Evolutionary conservation across 2,113 vertebrate species (phyloP).

Genomic region (Pseudorectes ferrugineus): DNA sequence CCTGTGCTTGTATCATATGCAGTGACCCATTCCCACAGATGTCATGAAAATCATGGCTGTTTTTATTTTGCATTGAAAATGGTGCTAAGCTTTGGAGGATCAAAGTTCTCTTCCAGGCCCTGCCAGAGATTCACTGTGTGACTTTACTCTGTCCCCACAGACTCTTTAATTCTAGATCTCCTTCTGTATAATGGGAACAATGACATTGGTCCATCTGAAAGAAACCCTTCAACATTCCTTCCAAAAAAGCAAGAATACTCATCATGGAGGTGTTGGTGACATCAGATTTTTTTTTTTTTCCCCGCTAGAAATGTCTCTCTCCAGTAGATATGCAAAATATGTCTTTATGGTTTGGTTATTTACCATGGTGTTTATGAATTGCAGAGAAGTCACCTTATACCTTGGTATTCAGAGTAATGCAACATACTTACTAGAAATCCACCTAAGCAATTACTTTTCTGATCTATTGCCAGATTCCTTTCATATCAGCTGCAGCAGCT

Average conservation of each 20-base stretch:
- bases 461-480: slow-evolving; percentile 33
- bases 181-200: neutral
- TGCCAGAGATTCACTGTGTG: neutral
- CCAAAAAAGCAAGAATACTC: neutral
- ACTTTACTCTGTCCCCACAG: neutral
- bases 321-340: neutral
- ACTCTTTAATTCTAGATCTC: neutral
- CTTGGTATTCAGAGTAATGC: neutral
- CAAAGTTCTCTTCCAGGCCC: neutral
- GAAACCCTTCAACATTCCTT: neutral
- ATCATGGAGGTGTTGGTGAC: neutral
- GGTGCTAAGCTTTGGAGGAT: neutral
- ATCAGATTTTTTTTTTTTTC: neutral
- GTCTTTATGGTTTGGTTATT: neutral
- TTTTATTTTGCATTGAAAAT: neutral
- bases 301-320: neutral
- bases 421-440: slow-evolving; percentile 14
- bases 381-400: neutral
- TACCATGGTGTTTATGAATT: neutral
- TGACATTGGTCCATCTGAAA: neutral
- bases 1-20: accelerated
- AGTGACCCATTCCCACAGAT: neutral
- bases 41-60: neutral
- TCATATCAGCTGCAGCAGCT: slow-evolving; percentile 11
- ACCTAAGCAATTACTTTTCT: slow-evolving; percentile 47